phyloP scores from a whole-genome alignment of 2,113 vertebrate species.

The Australoheros scitulus region DNA sequence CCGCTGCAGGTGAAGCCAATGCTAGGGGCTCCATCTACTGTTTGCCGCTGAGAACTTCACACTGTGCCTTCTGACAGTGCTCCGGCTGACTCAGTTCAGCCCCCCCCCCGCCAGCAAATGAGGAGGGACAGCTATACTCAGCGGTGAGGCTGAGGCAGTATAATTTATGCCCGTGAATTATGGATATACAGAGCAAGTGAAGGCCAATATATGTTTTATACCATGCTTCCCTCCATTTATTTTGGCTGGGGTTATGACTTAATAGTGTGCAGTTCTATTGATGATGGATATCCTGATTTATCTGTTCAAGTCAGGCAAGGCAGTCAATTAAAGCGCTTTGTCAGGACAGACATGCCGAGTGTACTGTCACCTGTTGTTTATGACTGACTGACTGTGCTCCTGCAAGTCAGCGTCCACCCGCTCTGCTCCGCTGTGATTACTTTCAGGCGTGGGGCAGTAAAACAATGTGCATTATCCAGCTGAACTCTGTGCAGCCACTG shows the following conservation, averaged over 20 bases:
- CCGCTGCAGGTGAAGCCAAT: constrained; percentile 50
- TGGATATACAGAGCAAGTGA: constrained; percentile 65
- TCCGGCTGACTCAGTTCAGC: constrained; percentile 56
- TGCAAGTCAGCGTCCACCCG: constrained; percentile 9
- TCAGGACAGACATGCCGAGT: constrained; percentile 52
- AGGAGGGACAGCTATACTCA: constrained; percentile 46
- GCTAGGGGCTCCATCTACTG: constrained; percentile 76
- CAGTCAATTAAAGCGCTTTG: constrained; percentile 67
- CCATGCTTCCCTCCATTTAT: constrained; percentile 69
- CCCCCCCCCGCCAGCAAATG: constrained; percentile 7
- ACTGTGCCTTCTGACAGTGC: background rate
- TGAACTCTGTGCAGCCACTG: constrained; percentile 36
- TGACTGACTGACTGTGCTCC: constrained; percentile 38
- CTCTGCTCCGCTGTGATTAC: constrained; percentile 43
- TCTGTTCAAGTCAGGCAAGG: constrained; percentile 43
- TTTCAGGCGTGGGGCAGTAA: constrained; percentile 39
- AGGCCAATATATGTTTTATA: constrained; percentile 81
- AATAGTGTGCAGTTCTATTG: constrained; percentile 71
- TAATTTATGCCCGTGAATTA: constrained; percentile 78
- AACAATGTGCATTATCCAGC: constrained; percentile 37
- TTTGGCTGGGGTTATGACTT: constrained; percentile 77
- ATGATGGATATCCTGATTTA: constrained; percentile 79
- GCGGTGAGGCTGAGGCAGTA: constrained; percentile 27
- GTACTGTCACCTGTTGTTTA: constrained; percentile 72
- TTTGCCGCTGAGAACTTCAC: background rate